phyloP scores from a whole-genome alignment of 2,113 vertebrate genomes.

The Petrocephalus microphthalmus region DNA sequence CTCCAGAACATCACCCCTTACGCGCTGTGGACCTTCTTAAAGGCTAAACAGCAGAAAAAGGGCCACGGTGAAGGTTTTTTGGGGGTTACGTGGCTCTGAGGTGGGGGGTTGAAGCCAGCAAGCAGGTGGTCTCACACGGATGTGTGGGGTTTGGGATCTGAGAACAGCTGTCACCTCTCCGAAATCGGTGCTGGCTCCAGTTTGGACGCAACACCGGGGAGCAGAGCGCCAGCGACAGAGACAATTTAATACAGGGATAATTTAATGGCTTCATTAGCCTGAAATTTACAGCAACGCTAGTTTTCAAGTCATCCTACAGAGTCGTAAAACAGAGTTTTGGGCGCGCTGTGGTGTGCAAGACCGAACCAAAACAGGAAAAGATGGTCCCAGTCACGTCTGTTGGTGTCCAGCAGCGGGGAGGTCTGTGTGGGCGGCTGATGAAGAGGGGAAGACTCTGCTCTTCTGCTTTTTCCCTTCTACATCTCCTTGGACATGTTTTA shows the following conservation, averaged over 20 bases:
- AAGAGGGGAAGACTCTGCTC: slow-evolving; percentile 20
- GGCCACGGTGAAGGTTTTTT: background rate
- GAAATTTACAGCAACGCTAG: slow-evolving; percentile 10
- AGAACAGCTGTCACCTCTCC: background rate
- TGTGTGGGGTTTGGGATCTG: background rate
- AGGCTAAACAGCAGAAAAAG: background rate
- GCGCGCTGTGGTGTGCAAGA: background rate
- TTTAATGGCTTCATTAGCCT: slow-evolving; percentile 20
- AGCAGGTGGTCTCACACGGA: background rate
- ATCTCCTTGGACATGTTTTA: slow-evolving; percentile 17
- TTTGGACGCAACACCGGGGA: background rate
- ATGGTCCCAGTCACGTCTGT: background rate
- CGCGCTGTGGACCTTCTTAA: background rate
- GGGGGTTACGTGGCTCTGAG: background rate
- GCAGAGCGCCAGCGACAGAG: background rate
- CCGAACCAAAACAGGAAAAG: slow-evolving; percentile 28
- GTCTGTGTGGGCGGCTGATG: slow-evolving; percentile 23
- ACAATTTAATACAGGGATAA: too few relatives aligned
- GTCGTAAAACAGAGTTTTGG: slow-evolving; percentile 6
- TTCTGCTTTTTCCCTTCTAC: background rate
- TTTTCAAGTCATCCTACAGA: slow-evolving; percentile 14
- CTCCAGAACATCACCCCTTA: background rate
- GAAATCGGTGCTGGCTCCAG: background rate
- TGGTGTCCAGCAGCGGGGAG: slow-evolving; percentile 13
- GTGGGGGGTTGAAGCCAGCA: background rate